Evolutionary conservation across 2,888 invertebrate species (phyloP), one percentile per base, ranked within the genome.

Genomic region (Drosophila borborema): DNA sequence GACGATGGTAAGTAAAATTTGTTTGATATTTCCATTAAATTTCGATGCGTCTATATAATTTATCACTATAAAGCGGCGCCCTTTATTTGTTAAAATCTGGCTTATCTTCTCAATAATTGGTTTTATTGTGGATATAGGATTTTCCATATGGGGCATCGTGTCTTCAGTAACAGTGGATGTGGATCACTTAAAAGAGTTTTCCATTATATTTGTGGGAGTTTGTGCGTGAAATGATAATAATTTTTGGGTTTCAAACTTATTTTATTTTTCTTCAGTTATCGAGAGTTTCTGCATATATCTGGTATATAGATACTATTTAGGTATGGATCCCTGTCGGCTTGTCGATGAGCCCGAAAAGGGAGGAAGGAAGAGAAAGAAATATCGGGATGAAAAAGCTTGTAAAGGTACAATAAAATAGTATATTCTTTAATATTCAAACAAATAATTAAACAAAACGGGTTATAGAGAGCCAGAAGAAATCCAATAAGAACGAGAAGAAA

Each of bases 71-170:
- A 9, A 86, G 86, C 56, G 74, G n/a, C 72, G 71, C 7, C 72
- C 86, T n/a, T 0, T 12, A 0, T 61, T 86, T 1, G 76, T 86
- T 1, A 72, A 66, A 28, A 55, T 58, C n/a, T 86, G 86, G 86
- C 55, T 86, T 18, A 54, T 80, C 7, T 86, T 90, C 66, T 90
- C 90, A 8, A 6, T 74, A 14, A 43, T 23, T 28, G 86, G 86
- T 16, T 90, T 90, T 20, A 7, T 81, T 7, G 46, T 66, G 49
- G 89, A 86, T 45, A 20, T 80, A 9, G 10, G 67, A 14, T 81
- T 86, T 31, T 41, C 86, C 6, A 46, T 83, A 1, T 89, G 80
- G 80, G 86, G 81, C 20, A 41, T 86, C 16, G 34, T 65, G 2
- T 63, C 72, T 12, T 74, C 89, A 7, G 28, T 83, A 20, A 60